Evolutionary conservation across 2,113 vertebrate genomes (phyloP).

Genomic region (Solea senegalensis): DNA sequence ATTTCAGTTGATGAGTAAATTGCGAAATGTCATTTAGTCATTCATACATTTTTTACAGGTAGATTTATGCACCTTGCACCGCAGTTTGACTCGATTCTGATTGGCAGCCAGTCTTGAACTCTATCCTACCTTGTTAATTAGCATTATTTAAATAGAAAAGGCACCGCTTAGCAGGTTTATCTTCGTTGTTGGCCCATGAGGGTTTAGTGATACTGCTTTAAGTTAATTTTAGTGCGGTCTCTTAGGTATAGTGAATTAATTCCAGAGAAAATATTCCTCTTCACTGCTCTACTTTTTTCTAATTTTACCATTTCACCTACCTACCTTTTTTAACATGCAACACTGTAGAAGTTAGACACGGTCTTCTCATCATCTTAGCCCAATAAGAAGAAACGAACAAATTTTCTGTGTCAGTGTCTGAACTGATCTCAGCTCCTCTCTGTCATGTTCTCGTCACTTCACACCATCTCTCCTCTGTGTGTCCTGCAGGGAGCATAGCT

Average conservation of each 20-base stretch:
- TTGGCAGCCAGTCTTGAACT: background rate
- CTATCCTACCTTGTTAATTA: background rate
- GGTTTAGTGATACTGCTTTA: background rate
- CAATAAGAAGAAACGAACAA: background rate
- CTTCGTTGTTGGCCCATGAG: background rate
- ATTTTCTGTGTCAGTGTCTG: background rate
- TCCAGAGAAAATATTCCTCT: background rate
- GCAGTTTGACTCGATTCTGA: background rate
- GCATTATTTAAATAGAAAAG: slow-evolving; percentile 27
- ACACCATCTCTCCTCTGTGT: slow-evolving; percentile 50
- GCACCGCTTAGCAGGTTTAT: slow-evolving; percentile 9
- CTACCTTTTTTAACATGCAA: background rate
- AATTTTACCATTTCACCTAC: no score
- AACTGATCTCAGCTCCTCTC: slow-evolving; percentile 1
- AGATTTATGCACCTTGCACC: background rate
- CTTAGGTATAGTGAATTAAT: background rate
- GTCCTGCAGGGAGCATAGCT: slow-evolving; percentile 91
- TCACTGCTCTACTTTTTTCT: background rate
- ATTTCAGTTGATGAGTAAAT: background rate
- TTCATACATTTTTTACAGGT: background rate
- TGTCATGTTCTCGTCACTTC: slow-evolving; percentile 31
- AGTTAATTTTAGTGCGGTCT: background rate
- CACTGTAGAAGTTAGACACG: background rate
- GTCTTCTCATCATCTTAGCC: background rate
- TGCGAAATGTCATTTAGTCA: background rate